Conservation (phyloP, 1,140 invertebrate species). For the Papilio aristodemus region DNA sequence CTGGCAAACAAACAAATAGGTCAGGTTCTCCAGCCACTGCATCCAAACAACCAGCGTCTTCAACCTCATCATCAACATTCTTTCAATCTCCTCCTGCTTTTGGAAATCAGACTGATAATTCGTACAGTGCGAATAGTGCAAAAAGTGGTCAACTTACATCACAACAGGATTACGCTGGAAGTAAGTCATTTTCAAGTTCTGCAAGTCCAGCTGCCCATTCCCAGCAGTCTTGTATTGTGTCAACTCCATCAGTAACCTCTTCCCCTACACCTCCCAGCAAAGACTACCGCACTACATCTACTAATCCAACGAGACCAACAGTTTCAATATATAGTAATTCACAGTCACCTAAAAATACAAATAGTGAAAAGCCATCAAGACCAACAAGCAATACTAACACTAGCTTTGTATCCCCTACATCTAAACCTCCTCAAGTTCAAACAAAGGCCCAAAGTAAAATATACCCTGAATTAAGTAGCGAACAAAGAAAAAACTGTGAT, state of each 20-base stretch:
- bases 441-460: slow-evolving; percentile 86
- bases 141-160: slow-evolving; percentile 80
- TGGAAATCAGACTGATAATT: slow-evolving; percentile 79
- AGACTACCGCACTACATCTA: slow-evolving; percentile 82
- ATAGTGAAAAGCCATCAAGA: slow-evolving; percentile 69
- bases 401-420: slow-evolving; percentile 80
- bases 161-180: slow-evolving; percentile 81
- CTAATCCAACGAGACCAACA: slow-evolving; percentile 66
- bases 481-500: slow-evolving; percentile 81
- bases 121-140: slow-evolving; percentile 81
- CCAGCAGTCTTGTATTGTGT: slow-evolving; percentile 87
- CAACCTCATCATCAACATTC: slow-evolving; percentile 81
- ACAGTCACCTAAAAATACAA: slow-evolving; percentile 76
- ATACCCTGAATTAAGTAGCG: slow-evolving; percentile 82
- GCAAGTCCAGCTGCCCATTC: slow-evolving; percentile 79
- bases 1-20: slow-evolving; percentile 78
- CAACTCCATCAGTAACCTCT: slow-evolving; percentile 81
- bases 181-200: slow-evolving; percentile 82
- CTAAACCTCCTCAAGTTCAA: slow-evolving; percentile 82
- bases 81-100: slow-evolving; percentile 83
- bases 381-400: slow-evolving; percentile 57
- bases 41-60: slow-evolving; percentile 80
- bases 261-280: slow-evolving; percentile 80
- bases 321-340: slow-evolving; percentile 77
- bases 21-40: slow-evolving; percentile 82